Conservation (phyloP, 2,797 vertebrate species). For the Gambelia wislizenii region DNA sequence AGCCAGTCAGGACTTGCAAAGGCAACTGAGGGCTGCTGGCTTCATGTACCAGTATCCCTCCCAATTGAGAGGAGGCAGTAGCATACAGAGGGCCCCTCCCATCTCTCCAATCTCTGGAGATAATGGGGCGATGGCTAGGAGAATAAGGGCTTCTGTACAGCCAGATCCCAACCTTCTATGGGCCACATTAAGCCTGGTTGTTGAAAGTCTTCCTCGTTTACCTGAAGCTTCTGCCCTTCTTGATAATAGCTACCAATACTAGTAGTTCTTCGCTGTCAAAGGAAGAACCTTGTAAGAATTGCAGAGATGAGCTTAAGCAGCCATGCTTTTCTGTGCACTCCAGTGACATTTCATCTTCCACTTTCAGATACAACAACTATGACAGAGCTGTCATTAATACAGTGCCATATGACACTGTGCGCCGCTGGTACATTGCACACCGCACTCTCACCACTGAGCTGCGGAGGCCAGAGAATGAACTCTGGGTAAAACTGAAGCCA, state of each 20-base stretch:
- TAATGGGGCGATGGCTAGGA: background rate
- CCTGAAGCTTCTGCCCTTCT: background rate
- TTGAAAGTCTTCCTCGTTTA: background rate
- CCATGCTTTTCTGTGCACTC: background rate
- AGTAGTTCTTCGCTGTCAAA: background rate
- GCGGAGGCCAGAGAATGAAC: constrained; percentile 88
- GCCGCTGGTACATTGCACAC: constrained; percentile 90
- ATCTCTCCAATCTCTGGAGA: no score
- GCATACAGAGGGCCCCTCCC: no score
- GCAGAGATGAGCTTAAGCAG: no score
- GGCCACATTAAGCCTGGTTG: background rate
- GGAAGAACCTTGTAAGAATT: no score
- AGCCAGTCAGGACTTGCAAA: no score
- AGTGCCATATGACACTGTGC: constrained; percentile 83
- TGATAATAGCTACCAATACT: background rate
- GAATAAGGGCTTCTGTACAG: background rate
- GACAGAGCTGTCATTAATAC: constrained; percentile 91
- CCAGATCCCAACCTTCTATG: no score
- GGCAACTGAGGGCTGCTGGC: no score
- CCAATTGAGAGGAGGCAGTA: no score
- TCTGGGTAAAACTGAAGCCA: constrained; percentile 94
- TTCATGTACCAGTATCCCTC: no score
- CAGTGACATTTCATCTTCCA: background rate
- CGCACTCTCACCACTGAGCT: constrained; percentile 87
- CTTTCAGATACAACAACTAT: constrained; percentile 93